Base-by-base conservation (phyloP, 2,113 vertebrate genomes). In the Psilopsiagon aymara region DNA sequence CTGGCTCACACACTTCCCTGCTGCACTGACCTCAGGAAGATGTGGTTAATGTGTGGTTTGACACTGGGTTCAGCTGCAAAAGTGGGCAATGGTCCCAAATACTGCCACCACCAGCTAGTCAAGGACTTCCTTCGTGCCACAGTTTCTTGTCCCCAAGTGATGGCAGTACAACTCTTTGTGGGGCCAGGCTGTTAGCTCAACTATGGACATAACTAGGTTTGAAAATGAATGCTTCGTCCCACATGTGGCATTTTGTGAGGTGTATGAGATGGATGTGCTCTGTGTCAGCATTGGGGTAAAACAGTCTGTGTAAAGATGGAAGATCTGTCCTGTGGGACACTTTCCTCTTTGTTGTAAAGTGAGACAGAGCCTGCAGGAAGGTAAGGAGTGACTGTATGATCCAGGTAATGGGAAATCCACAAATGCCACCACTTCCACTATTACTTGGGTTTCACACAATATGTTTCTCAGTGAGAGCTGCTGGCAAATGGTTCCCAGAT, bases 171-270 rank as follows among this genome's bases (percentile, higher is more conserved):
- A 19, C 6, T n/a, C 49, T 66, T 55, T 3, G 13, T 33, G n/a
- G 17, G 60, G 37, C 20, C 64, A 59, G 51, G 82, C 60, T 87
- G 29, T n/a, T 51, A 78, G n/a, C 29, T 43, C n/a, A 25, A 0
- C 11, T 11, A 14, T 20, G 51, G 85, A 44, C 20, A 29, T 41
- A 25, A 44, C 17, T 11, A 28, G 28, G 31, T 62, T 84, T 60
- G 33, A 94, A 90, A 82, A 80, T 13, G 4, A 43, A 66, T 17
- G 35, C 57, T 88, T 66, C 49, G 39, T 24, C 23, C 28, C 6
- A 29, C 23, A 24, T 4, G 25, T 1, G 1, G 29, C 44, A 52
- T 66, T 86, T 41, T 3, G 1, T 59, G 43, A 0, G 1, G 55
- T 33, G 20, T 33, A 11, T 1, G 4, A 44, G 64, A 47, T 10